These are phyloP conservation scores for Stegana nigrithorax DNA, from an alignment of 2,888 invertebrate species.

Conservation along the genomic window DNA sequence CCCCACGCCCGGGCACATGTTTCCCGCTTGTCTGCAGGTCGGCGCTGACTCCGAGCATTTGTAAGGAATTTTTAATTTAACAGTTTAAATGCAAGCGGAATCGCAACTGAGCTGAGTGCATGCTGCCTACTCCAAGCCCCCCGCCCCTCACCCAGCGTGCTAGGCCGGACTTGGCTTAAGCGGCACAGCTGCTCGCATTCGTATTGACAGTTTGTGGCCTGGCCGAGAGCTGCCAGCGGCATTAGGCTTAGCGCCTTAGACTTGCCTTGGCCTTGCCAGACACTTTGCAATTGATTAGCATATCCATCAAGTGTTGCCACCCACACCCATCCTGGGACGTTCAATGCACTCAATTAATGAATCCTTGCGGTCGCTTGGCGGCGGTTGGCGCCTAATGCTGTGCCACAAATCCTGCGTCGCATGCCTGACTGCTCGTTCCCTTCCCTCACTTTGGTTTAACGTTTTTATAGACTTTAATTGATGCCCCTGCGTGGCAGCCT, in stretches of 20 bases:
- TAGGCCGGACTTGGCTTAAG: slow-evolving; percentile 44
- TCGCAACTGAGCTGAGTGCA: too few species aligned
- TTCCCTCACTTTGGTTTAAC: too few species aligned
- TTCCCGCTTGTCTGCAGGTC: slow-evolving; percentile 18
- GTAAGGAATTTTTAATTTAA: slow-evolving; percentile 55
- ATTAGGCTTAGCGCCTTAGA: background rate
- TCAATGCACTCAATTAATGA: background rate
- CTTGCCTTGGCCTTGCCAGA: slow-evolving; percentile 27
- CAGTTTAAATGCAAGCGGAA: slow-evolving; percentile 38
- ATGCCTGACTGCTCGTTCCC: background rate
- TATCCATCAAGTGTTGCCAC: slow-evolving; percentile 55
- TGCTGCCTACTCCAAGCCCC: too few species aligned
- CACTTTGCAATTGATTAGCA: slow-evolving; percentile 62
- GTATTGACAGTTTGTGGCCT: slow-evolving; percentile 54
- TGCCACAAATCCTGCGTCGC: slow-evolving; percentile 18
- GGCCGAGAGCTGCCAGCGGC: slow-evolving; percentile 8
- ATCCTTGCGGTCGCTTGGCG: too few species aligned
- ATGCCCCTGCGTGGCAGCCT: background rate
- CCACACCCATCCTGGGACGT: background rate
- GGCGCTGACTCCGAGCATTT: background rate
- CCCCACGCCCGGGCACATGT: too few species aligned
- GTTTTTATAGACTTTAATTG: slow-evolving; percentile 13
- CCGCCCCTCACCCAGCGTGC: slow-evolving; percentile 21
- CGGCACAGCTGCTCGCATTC: slow-evolving; percentile 48
- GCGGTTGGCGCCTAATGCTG: slow-evolving; percentile 28